Conservation (phyloP, 2,797 vertebrate genomes). For the Xyrichtys novacula region DNA sequence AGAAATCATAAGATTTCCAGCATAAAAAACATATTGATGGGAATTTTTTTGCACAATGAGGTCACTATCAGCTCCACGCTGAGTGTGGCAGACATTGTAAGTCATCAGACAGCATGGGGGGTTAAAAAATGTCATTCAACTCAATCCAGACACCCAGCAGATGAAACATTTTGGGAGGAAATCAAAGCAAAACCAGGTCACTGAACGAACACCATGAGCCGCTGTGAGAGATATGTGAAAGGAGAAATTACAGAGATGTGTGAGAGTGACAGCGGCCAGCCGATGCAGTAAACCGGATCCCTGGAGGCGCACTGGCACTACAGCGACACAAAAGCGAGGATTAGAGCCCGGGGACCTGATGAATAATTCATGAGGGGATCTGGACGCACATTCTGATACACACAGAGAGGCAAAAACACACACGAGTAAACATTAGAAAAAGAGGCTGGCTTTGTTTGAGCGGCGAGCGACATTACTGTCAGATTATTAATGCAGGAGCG, state of each 20-base stretch:
- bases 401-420: constrained; percentile 3
- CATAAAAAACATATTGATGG: not conserved
- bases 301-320: constrained; percentile 69
- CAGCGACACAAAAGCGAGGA: constrained; percentile 78
- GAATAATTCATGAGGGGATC: constrained; percentile 79
- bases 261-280: constrained; percentile 60
- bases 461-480: constrained; percentile 37
- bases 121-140: constrained; percentile 5
- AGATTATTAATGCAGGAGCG: constrained; percentile 60
- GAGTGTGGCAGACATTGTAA: not conserved
- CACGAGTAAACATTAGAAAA: constrained; percentile 25
- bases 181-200: constrained; percentile 31
- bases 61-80: constrained; percentile 1
- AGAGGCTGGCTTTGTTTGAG: constrained; percentile 54
- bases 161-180: not conserved
- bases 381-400: constrained; percentile 78
- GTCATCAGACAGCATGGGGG: not conserved
- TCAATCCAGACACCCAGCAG: not conserved
- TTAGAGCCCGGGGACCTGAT: constrained; percentile 67
- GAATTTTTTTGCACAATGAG: not conserved
- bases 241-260: constrained; percentile 36
- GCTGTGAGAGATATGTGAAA: not conserved
- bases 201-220: constrained; percentile 3
- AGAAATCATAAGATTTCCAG: not conserved
- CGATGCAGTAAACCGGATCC: constrained; percentile 68